Evolutionary conservation across 37 sponge, comb jelly and placozoan species (phyloP).

Genomic region (Oscarella lobularis): DNA sequence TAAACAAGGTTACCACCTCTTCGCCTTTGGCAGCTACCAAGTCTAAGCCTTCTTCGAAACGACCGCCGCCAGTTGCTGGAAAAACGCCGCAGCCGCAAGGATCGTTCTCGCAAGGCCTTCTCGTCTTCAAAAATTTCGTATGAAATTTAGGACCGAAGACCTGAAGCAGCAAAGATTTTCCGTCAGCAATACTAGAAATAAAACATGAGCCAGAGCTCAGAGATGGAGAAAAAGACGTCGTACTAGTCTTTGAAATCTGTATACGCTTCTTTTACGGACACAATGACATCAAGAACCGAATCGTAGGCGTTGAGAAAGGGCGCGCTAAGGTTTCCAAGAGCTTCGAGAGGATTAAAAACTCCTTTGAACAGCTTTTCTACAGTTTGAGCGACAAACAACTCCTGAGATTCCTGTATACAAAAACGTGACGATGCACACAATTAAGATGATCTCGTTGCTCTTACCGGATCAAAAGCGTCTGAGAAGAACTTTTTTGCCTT

Average conservation of each 20-base stretch:
- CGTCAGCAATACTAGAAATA: neutral
- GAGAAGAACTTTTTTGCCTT: too few species aligned
- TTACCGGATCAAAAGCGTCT: too few species aligned
- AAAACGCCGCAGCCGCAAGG: slow-evolving; percentile 54
- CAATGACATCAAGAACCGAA: neutral
- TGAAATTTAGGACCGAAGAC: slow-evolving; percentile 2
- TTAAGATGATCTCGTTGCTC: too few species aligned
- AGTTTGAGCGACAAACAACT: neutral
- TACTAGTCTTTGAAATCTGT: neutral
- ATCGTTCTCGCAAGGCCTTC: neutral
- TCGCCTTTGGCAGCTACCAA: neutral
- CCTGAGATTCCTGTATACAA: neutral
- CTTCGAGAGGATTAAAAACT: neutral
- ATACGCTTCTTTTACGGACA: neutral
- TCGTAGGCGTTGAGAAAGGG: neutral
- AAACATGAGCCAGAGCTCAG: neutral
- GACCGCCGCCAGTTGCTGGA: slow-evolving; percentile 33
- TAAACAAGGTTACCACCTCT: neutral
- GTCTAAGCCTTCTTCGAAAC: slow-evolving; percentile 34
- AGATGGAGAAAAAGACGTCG: neutral
- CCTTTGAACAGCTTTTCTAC: neutral
- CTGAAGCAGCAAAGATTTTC: neutral
- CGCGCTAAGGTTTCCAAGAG: neutral
- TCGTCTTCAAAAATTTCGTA: neutral
- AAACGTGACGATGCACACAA: too few species aligned